phyloP scores from a whole-genome alignment of 1,140 invertebrate genomes.

The Spodoptera litura region DNA sequence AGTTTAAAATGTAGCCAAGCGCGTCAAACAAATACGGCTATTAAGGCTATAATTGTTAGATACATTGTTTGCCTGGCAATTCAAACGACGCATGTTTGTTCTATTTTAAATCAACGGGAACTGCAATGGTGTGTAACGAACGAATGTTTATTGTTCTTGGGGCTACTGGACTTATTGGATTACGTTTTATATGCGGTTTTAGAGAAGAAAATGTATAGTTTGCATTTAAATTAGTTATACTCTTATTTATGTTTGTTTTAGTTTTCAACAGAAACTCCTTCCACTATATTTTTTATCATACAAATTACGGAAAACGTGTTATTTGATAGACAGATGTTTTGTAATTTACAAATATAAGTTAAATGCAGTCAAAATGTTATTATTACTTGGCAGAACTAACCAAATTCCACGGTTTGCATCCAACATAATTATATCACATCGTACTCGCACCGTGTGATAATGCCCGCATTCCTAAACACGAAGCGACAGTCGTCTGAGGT shows the following conservation, averaged over 20 bases:
- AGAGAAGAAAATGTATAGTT: slow-evolving; percentile 1
- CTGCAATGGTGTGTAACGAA: slow-evolving; percentile 35
- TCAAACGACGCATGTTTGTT: slow-evolving; percentile 21
- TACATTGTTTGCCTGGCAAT: slow-evolving; percentile 1
- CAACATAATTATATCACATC: no score
- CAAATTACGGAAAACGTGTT: no score
- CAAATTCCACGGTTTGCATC: no score
- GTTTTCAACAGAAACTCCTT: no score
- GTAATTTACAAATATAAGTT: no score
- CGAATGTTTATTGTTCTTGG: slow-evolving; percentile 16
- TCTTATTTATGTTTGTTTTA: no score
- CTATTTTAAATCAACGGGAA: slow-evolving; percentile 23
- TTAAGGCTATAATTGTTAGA: slow-evolving; percentile 30
- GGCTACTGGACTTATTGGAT: slow-evolving; percentile 7
- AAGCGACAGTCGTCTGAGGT: background rate
- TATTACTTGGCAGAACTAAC: no score
- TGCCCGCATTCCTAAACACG: slow-evolving; percentile 12
- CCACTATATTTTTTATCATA: no score
- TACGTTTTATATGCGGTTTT: background rate
- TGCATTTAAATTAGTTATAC: no score
- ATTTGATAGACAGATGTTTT: no score
- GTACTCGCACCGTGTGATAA: background rate
- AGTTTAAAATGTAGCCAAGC: slow-evolving; percentile 16
- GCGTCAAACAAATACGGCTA: slow-evolving; percentile 18
- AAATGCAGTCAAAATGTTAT: no score